These are phyloP conservation scores for Hybognathus amarus DNA, from an alignment of 2,797 vertebrate species.

Conservation along the genomic window DNA sequence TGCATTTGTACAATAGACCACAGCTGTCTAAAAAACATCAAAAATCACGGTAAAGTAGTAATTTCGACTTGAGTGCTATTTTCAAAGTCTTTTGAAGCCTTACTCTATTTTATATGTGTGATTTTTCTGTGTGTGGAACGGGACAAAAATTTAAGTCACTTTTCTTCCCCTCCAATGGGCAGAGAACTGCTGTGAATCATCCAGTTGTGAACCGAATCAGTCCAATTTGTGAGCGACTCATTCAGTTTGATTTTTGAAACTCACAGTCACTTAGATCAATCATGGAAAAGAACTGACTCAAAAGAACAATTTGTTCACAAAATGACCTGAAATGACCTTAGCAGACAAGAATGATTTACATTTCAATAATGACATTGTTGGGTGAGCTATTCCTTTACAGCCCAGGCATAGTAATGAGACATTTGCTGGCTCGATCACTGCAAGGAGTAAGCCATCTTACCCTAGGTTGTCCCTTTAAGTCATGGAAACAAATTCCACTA, in stretches of 20 bases:
- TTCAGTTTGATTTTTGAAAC: constrained; percentile 36
- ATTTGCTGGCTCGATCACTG: neutral
- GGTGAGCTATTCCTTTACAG: constrained; percentile 3
- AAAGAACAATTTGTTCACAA: constrained; percentile 22
- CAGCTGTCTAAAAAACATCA: neutral
- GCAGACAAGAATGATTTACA: neutral
- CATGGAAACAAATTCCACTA: neutral
- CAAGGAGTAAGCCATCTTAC: neutral
- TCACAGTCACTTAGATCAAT: constrained; percentile 24
- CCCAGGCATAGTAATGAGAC: constrained; percentile 16
- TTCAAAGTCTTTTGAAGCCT: neutral
- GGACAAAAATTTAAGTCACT: neutral
- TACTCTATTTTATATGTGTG: neutral
- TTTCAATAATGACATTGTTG: constrained; percentile 15
- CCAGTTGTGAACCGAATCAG: constrained; percentile 16
- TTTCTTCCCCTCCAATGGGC: constrained; percentile 9
- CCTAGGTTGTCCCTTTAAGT: neutral
- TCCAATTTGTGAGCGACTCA: constrained; percentile 16
- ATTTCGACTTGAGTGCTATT: neutral
- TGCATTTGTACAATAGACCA: neutral
- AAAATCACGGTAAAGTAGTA: neutral
- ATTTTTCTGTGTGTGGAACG: constrained; percentile 17
- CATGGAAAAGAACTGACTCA: constrained; percentile 9
- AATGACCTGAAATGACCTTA: constrained; percentile 30
- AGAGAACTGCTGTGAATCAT: constrained; percentile 35